These are phyloP conservation scores for Eudemis profundana DNA, from an alignment of 2,888 invertebrate species.

Conservation along the genomic window DNA sequence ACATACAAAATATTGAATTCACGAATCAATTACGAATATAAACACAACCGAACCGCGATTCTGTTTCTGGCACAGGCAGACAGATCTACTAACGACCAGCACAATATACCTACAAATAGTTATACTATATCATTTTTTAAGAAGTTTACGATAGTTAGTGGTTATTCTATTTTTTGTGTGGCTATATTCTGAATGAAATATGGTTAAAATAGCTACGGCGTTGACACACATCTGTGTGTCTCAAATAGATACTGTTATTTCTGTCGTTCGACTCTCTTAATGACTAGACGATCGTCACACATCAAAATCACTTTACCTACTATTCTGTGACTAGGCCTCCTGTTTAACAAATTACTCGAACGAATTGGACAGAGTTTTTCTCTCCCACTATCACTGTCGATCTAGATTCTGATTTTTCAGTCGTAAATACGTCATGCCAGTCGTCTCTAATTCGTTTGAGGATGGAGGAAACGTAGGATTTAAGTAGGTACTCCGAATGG, in stretches of 20 bases:
- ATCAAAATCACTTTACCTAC: slow-evolving; percentile 63
- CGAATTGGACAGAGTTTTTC: slow-evolving; percentile 24
- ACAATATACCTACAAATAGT: neutral
- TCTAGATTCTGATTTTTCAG: slow-evolving; percentile 36
- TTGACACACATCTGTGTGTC: slow-evolving; percentile 78
- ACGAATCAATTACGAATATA: neutral
- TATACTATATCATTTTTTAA: neutral
- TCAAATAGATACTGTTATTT: slow-evolving; percentile 76
- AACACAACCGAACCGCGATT: neutral
- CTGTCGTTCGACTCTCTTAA: slow-evolving; percentile 70
- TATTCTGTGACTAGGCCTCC: slow-evolving; percentile 59
- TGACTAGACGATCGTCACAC: slow-evolving; percentile 71
- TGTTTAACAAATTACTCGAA: slow-evolving; percentile 22
- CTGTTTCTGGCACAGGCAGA: neutral
- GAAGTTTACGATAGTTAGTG: slow-evolving; percentile 7
- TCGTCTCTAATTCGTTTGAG: slow-evolving; percentile 34
- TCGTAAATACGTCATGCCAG: slow-evolving; percentile 27
- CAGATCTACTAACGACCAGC: neutral
- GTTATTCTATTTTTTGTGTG: slow-evolving; percentile 23
- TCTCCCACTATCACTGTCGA: slow-evolving; percentile 23
- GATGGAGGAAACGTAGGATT: slow-evolving; percentile 27
- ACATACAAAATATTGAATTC: slow-evolving; percentile 2
- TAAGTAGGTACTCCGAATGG: slow-evolving; percentile 30
- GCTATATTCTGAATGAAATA: slow-evolving; percentile 41
- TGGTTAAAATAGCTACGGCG: slow-evolving; percentile 68